These are phyloP conservation scores for Oscheius onirici DNA, from an alignment of 2,888 invertebrate genomes.

Conservation along the genomic window DNA sequence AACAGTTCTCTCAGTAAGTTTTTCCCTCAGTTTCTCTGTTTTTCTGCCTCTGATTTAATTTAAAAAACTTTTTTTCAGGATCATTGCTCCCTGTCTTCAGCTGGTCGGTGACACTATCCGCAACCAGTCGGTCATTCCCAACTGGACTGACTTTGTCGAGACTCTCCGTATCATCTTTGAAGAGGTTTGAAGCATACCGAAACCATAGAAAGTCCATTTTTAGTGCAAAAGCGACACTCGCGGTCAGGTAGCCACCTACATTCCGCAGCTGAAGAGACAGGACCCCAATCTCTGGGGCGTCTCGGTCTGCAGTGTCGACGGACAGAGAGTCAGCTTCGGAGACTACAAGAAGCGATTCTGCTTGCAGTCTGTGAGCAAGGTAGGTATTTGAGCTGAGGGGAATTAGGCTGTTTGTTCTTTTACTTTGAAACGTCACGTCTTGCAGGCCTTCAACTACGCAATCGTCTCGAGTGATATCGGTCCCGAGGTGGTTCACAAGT, in stretches of 20 bases:
- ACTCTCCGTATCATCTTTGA: conserved; percentile 85
- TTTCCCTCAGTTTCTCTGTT: no score
- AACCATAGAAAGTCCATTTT: not conserved
- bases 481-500: conserved; percentile 88
- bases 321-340: conserved; percentile 80
- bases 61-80: no score
- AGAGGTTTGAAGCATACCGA: conserved; percentile 39
- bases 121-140: conserved; percentile 89
- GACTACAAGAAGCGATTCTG: conserved; percentile 91
- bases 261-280: conserved; percentile 88
- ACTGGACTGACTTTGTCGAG: conserved; percentile 87
- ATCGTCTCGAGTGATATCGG: conserved; percentile 81
- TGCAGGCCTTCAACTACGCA: conserved; percentile 91
- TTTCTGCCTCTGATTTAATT: no score
- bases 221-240: conserved; percentile 36
- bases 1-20: conserved; percentile 62
- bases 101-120: conserved; percentile 65
- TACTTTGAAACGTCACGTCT: not conserved
- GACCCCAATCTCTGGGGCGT: conserved; percentile 81
- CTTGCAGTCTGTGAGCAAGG: conserved; percentile 84
- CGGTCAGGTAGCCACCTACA: conserved; percentile 78
- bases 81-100: conserved; percentile 61
- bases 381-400: not conserved
- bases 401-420: not conserved
- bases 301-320: conserved; percentile 94